Conservation (phyloP, 1,140 invertebrate species). For the Hylyphantes graminicola region DNA sequence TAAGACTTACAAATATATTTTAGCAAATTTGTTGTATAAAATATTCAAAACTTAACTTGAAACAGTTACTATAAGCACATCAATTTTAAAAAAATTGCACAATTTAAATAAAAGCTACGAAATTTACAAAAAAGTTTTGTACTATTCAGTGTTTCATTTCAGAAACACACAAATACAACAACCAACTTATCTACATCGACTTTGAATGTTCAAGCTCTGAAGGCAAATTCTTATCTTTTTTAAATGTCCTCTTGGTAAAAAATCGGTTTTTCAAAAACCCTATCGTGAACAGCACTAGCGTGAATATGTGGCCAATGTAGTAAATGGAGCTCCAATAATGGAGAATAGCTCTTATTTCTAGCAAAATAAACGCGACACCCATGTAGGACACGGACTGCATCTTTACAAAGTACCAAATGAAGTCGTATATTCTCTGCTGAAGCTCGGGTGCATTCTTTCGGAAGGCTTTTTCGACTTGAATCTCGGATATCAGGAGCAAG, state of each 20-base stretch:
- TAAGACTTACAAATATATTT: no score
- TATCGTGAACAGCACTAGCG: slow-evolving; percentile 30
- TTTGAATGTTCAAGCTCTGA: slow-evolving; percentile 34
- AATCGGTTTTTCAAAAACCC: slow-evolving; percentile 45
- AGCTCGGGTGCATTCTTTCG: slow-evolving; percentile 27
- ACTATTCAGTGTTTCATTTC: no score
- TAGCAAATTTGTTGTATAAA: no score
- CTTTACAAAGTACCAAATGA: slow-evolving; percentile 50
- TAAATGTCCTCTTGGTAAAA: slow-evolving; percentile 12
- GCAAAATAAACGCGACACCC: slow-evolving; percentile 48
- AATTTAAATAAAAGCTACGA: no score
- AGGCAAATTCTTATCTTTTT: slow-evolving; percentile 31
- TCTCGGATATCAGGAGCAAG: slow-evolving; percentile 44
- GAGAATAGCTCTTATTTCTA: slow-evolving; percentile 42
- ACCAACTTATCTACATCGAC: background rate
- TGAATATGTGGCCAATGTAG: slow-evolving; percentile 47
- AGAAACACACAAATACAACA: background rate
- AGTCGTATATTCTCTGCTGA: slow-evolving; percentile 28
- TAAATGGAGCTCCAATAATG: slow-evolving; percentile 56
- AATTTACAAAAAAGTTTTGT: no score
- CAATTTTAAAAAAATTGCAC: no score
- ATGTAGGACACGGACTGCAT: slow-evolving; percentile 52
- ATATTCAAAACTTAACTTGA: no score
- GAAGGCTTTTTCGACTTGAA: slow-evolving; percentile 51
- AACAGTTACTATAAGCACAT: no score